These are phyloP conservation scores for Varecia variegata DNA, from an alignment of 2,797 vertebrate species.

Conservation along the genomic window DNA sequence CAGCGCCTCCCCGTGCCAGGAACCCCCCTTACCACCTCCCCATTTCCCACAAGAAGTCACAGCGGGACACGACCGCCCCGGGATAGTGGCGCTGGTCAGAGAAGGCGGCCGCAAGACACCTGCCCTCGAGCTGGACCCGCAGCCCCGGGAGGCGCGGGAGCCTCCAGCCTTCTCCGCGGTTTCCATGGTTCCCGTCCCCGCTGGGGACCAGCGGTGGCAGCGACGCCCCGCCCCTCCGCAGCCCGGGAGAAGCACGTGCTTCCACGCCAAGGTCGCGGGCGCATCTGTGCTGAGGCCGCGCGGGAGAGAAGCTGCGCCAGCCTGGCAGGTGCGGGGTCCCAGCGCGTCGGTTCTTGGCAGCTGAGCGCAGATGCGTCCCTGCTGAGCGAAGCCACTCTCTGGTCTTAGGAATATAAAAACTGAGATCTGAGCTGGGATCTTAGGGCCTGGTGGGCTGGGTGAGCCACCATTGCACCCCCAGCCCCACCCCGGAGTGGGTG, in stretches of 20 bases:
- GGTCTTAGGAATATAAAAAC: not conserved
- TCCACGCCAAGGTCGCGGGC: not conserved
- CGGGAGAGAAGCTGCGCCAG: not conserved
- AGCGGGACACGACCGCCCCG: not conserved
- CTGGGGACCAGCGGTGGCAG: not conserved
- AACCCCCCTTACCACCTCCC: not conserved
- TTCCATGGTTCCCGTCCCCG: conserved; percentile 47
- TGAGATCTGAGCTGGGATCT: not conserved
- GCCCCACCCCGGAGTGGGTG: accelerated
- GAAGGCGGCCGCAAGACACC: not conserved
- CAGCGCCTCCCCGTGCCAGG: not conserved
- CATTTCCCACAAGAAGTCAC: not conserved
- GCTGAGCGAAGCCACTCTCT: not conserved
- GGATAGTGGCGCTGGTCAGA: not conserved
- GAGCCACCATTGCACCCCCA: not conserved
- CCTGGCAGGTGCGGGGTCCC: not conserved
- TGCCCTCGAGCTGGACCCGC: not conserved
- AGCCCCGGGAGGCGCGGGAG: too few relatives aligned
- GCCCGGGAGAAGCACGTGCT: accelerated
- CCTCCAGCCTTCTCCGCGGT: not conserved
- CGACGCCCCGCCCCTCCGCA: not conserved
- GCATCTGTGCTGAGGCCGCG: not conserved
- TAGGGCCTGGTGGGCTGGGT: not conserved
- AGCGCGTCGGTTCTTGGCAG: not conserved
- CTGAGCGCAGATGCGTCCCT: not conserved